Percentiles rank a stretch among this genome's conserved stretches.
phyloP scores from a whole-genome alignment of 2,797 vertebrate genomes.

The Enteromius viviparus region DNA sequence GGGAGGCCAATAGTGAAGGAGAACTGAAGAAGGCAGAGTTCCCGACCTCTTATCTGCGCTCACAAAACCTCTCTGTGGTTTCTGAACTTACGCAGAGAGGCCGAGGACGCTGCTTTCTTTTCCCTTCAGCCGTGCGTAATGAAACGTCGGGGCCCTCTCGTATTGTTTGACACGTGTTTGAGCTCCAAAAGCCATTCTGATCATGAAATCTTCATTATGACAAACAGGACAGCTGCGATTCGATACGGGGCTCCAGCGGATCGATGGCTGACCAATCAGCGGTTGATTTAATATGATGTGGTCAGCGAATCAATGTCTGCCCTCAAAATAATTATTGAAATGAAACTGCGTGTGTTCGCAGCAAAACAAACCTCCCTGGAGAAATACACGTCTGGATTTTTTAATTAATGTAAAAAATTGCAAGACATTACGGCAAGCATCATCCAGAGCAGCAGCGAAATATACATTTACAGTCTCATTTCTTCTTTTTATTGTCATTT shows the following conservation, averaged over 20 bases:
- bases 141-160: not conserved
- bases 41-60: constrained; percentile 54
- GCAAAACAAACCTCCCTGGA: constrained; percentile 31
- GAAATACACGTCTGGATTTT: not conserved
- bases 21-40: constrained; percentile 50
- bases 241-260: constrained; percentile 10
- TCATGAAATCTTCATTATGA: constrained; percentile 1
- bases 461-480: not conserved
- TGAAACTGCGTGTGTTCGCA: constrained; percentile 15
- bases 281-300: constrained; percentile 45
- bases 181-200: not conserved
- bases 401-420: constrained; percentile 12
- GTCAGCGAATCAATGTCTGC: constrained; percentile 33
- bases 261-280: constrained; percentile 34
- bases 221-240: constrained; percentile 5
- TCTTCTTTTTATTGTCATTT: no score
- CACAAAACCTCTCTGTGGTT: constrained; percentile 59
- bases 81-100: constrained; percentile 32
- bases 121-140: not conserved
- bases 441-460: not conserved
- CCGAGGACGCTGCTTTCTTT: constrained; percentile 10
- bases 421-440: not conserved
- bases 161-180: not conserved
- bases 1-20: constrained; percentile 37
- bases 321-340: constrained; percentile 38